Conservation (phyloP, 1,140 invertebrate species). For the Calycopis cecrops region DNA sequence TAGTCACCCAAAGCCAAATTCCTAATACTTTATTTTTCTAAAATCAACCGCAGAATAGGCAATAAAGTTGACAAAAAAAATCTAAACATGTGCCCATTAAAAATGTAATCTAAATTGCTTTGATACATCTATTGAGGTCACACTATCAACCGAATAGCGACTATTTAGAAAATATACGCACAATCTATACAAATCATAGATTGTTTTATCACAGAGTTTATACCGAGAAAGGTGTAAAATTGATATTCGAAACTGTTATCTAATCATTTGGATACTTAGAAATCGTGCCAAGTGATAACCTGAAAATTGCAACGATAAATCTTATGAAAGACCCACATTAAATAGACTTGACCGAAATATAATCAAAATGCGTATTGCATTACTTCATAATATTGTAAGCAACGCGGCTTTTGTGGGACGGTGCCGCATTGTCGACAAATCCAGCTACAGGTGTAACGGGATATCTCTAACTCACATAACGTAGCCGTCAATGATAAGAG, state of each 20-base stretch:
- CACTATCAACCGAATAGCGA: background rate
- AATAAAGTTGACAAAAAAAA: no score
- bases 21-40: no score
- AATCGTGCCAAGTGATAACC: constrained; percentile 6
- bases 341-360: constrained; percentile 6
- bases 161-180: no score
- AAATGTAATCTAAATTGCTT: no score
- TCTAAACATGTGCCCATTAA: no score
- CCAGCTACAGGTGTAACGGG: no score
- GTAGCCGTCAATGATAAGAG: no score
- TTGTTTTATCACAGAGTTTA: background rate
- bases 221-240: background rate
- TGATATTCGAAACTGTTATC: constrained; percentile 4
- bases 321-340: background rate
- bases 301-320: constrained; percentile 4
- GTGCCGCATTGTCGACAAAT: no score
- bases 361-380: background rate
- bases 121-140: background rate
- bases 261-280: constrained; percentile 1
- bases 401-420: no score
- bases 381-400: background rate
- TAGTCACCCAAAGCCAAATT: no score
- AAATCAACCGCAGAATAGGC: no score
- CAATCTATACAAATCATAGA: constrained; percentile 1
- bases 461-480: no score